Percentiles rank a stretch among this genome's conserved stretches.
These are phyloP conservation scores for Drosophila tsacasi DNA, from an alignment of 1,140 invertebrate species.

Conservation along the genomic window DNA sequence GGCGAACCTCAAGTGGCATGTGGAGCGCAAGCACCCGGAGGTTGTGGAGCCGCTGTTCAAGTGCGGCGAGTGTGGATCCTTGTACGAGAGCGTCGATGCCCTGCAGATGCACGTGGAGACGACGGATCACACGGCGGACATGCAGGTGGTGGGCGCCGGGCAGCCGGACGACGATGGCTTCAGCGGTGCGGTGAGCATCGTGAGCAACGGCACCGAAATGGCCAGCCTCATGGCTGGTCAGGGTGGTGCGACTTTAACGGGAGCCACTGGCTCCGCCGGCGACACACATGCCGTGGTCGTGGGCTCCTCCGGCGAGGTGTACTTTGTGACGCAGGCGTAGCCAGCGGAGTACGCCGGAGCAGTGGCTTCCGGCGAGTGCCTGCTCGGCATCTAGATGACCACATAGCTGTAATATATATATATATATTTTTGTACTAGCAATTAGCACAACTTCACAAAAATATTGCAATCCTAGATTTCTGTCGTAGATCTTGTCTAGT, in stretches of 20 bases:
- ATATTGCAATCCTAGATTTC: constrained; percentile 72
- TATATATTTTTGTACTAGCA: constrained; percentile 75
- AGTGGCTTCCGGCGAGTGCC: constrained; percentile 56
- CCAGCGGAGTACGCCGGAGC: constrained; percentile 68
- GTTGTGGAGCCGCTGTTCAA: constrained; percentile 65
- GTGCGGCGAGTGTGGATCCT: constrained; percentile 72
- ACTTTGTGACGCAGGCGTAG: constrained; percentile 82
- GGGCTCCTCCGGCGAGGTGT: constrained; percentile 72
- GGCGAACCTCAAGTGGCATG: constrained; percentile 71
- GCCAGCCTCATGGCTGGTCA: constrained; percentile 57
- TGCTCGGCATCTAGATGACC: constrained; percentile 70
- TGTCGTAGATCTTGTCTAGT: constrained; percentile 58
- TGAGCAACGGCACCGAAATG: constrained; percentile 71
- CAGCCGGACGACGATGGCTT: constrained; percentile 46
- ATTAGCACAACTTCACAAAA: constrained; percentile 36
- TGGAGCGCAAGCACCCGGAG: constrained; percentile 78
- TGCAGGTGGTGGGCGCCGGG: constrained; percentile 18
- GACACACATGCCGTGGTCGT: constrained; percentile 70
- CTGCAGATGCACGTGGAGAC: constrained; percentile 76
- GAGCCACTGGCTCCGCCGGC: constrained; percentile 18
- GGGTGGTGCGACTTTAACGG: constrained; percentile 23
- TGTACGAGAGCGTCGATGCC: constrained; percentile 66
- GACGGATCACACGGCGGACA: constrained; percentile 62
- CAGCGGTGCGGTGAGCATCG: constrained; percentile 73
- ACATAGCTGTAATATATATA: constrained; percentile 51